Base-by-base conservation (phyloP, 2,888 invertebrate species). In the Stegana nigrithorax region DNA sequence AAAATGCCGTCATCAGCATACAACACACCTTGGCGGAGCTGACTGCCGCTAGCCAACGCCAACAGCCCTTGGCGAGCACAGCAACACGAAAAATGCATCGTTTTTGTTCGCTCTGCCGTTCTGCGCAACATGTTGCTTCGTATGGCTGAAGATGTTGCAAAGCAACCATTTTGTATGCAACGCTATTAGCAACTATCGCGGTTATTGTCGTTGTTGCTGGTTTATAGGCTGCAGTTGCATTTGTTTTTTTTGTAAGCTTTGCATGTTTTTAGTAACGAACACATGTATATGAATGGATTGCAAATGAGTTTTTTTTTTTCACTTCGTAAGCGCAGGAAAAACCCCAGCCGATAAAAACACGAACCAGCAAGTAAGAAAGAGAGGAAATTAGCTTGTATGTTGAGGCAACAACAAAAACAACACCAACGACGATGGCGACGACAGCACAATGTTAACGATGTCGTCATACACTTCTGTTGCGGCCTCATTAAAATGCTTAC, bases 91-190 rank as follows among this genome's bases (percentile, higher is more conserved):
- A n/a, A n/a, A n/a, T n/a, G n/a, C n/a, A n/a, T n/a, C n/a, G n/a
- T n/a, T n/a, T n/a, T n/a, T n/a, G n/a, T n/a, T n/a, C n/a, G n/a
- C n/a, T n/a, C n/a, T n/a, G n/a, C n/a, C n/a, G 25, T 51, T 7
- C 51, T 26, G 26, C 19, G 51, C 51, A 51, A 51, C 51, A 51
- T 51, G 51, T 51, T 29, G 51, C n/a, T n/a, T n/a, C n/a, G n/a
- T n/a, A n/a, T n/a, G n/a, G n/a, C n/a, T n/a, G n/a, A n/a, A n/a
- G n/a, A n/a, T n/a, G n/a, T n/a, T n/a, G n/a, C n/a, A n/a, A 47
- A 12, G n/a, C n/a, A n/a, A n/a, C n/a, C n/a, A n/a, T n/a, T n/a
- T n/a, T n/a, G n/a, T n/a, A n/a, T n/a, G n/a, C n/a, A n/a, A n/a
- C n/a, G n/a, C n/a, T n/a, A n/a, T n/a, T n/a, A n/a, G n/a, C n/a